Base-by-base conservation (phyloP, 2,113 vertebrate genomes). In the Meleagris gallopavo region DNA sequence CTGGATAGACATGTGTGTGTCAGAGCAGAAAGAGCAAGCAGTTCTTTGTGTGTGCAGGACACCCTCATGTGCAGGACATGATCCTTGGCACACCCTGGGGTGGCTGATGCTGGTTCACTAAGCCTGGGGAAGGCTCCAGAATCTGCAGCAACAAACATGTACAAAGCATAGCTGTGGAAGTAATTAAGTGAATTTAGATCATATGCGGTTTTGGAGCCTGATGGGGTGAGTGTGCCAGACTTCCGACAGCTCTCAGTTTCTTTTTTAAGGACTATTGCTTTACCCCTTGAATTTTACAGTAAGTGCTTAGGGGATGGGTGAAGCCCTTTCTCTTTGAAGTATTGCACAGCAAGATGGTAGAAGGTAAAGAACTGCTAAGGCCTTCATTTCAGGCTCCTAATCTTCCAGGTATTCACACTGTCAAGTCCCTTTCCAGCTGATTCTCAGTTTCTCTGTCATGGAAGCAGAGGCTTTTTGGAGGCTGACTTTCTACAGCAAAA, bases 81-180 rank as follows among this genome's bases (percentile, higher is more conserved):
- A 38, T 76, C 34, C 41, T 83, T 29, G 52, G 20, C 5, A 36
- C 30, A 5, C 9, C 41, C 36, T 20, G 62, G 22, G 41, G 15
- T 46, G 72, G 17, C 14, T 0, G 2, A 22, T 22, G 11, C 8
- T 14, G 62, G 6, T 40, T 8, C 2, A 7, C n/a, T 32, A 29
- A 64, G 17, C 13, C 21, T n/a, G 54, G 9, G 22, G 34, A 27
- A 19, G 48, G 40, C 29, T 52, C 8, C 40, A 41, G 32, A 25
- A 20, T 15, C 41, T 43, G 30, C 7, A 67, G 45, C 62, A 79
- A 20, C 1, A 2, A 24, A n/a, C 34, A 64, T 38, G 13, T 29
- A 67, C 11, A 72, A 11, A 55, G 13, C n/a, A 58, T 8, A 46
- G 67, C 14, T 0, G 0, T 0, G 41, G 54, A 65, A n/a, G 4